phyloP scores from a whole-genome alignment of 2,113 vertebrate species.

The Paraplagusia blochii region DNA sequence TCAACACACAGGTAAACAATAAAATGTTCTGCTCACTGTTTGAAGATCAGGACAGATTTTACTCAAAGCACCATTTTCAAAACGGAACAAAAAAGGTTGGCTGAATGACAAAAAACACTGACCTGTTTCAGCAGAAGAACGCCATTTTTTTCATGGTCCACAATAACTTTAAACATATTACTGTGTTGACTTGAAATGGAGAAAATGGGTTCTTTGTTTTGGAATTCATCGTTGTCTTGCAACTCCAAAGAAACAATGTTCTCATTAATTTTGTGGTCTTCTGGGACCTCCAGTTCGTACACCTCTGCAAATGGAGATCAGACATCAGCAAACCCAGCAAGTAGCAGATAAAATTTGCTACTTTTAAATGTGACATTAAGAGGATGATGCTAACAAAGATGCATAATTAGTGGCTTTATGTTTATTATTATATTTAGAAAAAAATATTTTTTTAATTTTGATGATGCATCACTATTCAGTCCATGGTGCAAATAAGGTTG shows the following conservation, averaged over 20 bases:
- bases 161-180: conserved; percentile 75
- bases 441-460: neutral
- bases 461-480: no score
- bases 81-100: no score
- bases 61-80: no score
- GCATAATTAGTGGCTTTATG: neutral
- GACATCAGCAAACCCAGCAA: no score
- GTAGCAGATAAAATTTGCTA: no score
- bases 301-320: conserved; percentile 60
- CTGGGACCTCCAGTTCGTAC: conserved; percentile 79
- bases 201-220: conserved; percentile 86
- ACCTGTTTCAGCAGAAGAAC: conserved; percentile 86
- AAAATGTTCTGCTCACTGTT: no score
- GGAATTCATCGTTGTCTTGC: conserved; percentile 83
- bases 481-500: no score
- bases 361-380: no score
- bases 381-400: no score
- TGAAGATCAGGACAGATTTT: no score
- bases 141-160: conserved; percentile 78
- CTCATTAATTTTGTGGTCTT: conserved; percentile 77
- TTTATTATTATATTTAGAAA: neutral
- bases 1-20: no score
- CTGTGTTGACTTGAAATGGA: conserved; percentile 57
- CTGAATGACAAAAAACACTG: conserved; percentile 16
- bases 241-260: conserved; percentile 79